Base-by-base conservation (phyloP, 2,113 vertebrate species). In the Cichladusa arquata region DNA sequence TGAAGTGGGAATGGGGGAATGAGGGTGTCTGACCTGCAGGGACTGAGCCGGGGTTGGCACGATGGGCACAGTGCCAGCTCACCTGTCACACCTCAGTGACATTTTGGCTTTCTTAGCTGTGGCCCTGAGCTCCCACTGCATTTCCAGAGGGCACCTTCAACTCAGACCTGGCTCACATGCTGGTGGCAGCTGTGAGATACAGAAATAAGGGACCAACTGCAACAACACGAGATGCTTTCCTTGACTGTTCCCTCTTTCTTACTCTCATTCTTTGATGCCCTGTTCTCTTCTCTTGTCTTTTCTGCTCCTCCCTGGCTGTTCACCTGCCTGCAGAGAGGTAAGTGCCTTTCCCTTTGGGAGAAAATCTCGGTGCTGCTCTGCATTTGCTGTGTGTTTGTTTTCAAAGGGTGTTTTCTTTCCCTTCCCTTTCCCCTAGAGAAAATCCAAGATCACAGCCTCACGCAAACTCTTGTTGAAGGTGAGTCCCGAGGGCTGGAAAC, bases 401-500 rank as follows among this genome's bases (percentile, higher is more conserved):
- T 90, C 81, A 81, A 92, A 73, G 44, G 26, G 33, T 33, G 13
- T 54, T 47, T 81, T 77, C n/a, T 60, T 25, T 36, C 16, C 81
- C 60, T 92, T 54, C 65, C 67, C 62, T 87, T 74, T 85, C 81
- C 84, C 82, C 80, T 47, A 99, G 98, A 98, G 98, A 91, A 98
- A 99, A 97, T 97, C 99, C 95, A 99, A 99, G 98, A 99, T 99
- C 96, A 98, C 99, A 33, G 99, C 99, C 53, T 99, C 99, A 24
- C 98, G 99, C 90, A 99, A 99, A 88, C 98, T 99, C 83, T 53
- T 99, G 97, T 97, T 99, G 60, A 99, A 99, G 98, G 99, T 99
- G 90, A 98, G 95, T 94, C 84, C 90, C 38, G 28, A 84, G 69
- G 94, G 72, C 1, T 92, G 93, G 89, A 95, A 97, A 93, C 88